phyloP scores from a whole-genome alignment of 2,113 vertebrate species.

The Tachycineta bicolor region DNA sequence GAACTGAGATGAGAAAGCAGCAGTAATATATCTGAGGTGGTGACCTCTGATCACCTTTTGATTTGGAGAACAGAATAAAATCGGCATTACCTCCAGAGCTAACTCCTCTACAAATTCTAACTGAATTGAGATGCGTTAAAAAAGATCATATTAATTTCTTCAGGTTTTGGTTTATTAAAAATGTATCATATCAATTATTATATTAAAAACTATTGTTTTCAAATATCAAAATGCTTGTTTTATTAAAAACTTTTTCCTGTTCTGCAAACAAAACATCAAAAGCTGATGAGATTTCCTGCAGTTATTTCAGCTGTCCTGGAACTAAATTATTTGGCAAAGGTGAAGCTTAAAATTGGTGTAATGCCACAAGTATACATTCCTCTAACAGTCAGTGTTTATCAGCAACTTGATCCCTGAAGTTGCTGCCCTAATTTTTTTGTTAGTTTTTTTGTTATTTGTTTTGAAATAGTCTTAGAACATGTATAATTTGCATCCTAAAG shows the following conservation, averaged over 20 bases:
- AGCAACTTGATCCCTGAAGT: not conserved
- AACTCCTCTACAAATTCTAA: not conserved
- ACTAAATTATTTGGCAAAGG: not conserved
- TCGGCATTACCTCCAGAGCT: not conserved
- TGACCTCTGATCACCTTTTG: not conserved
- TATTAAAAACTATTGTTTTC: not conserved
- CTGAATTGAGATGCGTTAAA: not conserved
- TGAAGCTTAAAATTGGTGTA: not conserved
- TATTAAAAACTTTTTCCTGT: not conserved
- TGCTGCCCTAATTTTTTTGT: not conserved
- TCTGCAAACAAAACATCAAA: not conserved
- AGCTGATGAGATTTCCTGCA: not conserved
- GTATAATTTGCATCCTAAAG: not conserved
- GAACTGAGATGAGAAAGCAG: not conserved
- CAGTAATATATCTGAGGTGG: not conserved
- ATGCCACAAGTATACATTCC: accelerated
- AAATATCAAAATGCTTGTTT: not conserved
- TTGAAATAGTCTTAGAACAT: not conserved
- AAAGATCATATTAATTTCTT: not conserved
- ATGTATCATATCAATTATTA: not conserved
- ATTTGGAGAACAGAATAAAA: not conserved
- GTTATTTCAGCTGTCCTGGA: not conserved
- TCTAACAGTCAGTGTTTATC: not conserved
- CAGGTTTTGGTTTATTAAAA: not conserved
- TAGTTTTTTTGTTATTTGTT: not conserved